Evolutionary conservation across 2,888 invertebrate genomes (phyloP).

Genomic region (Tupiocoris notatus): DNA sequence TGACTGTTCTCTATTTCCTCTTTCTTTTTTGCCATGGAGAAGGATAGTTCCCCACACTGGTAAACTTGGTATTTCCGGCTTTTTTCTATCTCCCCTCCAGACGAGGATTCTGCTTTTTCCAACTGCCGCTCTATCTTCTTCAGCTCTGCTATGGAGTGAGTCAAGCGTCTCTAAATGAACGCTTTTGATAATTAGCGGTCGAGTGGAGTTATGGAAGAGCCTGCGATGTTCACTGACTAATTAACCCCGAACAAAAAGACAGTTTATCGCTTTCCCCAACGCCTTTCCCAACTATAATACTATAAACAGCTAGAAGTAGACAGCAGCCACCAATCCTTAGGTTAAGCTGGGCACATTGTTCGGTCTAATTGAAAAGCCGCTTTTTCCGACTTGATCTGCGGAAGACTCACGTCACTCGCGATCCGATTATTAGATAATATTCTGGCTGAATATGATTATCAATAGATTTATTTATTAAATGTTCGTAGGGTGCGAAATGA

Average conservation of each 20-base stretch:
- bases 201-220: not conserved
- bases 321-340: not conserved
- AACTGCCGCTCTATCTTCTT: not conserved
- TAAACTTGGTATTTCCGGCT: not conserved
- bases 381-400: too few species aligned
- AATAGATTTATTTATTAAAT: too few species aligned
- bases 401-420: too few species aligned
- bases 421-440: too few species aligned
- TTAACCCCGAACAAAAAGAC: constrained; percentile 15
- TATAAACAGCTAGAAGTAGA: not conserved
- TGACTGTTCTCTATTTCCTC: not conserved
- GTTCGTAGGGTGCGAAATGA: too few species aligned
- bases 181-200: not conserved
- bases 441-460: too few species aligned
- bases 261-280: constrained; percentile 11
- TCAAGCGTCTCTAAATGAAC: not conserved
- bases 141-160: not conserved
- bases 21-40: not conserved
- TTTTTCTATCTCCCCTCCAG: not conserved
- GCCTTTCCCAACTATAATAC: not conserved
- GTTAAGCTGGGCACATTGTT: not conserved
- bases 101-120: not conserved
- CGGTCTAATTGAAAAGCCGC: too few species aligned
- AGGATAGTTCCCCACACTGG: not conserved
- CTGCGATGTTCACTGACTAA: constrained; percentile 22